phyloP scores from a whole-genome alignment of 2,888 invertebrate species.

The Zeuzera pyrina region DNA sequence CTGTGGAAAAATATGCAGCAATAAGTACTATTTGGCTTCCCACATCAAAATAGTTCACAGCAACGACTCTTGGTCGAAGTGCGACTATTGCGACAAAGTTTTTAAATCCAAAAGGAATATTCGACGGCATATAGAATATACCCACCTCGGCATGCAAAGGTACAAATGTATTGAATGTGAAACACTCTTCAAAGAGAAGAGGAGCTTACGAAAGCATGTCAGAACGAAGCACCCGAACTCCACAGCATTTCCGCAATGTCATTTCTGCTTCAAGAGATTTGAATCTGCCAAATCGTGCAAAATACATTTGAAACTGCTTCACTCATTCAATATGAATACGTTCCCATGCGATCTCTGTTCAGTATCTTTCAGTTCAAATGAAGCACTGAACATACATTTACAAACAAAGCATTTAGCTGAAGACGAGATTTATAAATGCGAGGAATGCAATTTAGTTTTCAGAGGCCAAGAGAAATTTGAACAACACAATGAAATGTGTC shows the following conservation, averaged over 20 bases:
- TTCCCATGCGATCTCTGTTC: constrained; percentile 50
- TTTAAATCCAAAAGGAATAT: constrained; percentile 56
- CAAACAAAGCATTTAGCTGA: constrained; percentile 44
- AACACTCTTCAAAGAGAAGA: constrained; percentile 52
- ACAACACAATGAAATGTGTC: constrained; percentile 32
- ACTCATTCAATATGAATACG: constrained; percentile 52
- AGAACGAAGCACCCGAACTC: constrained; percentile 50
- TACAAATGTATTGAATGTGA: constrained; percentile 56
- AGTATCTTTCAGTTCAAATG: constrained; percentile 40
- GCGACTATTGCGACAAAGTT: constrained; percentile 52
- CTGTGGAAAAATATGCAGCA: constrained; percentile 47
- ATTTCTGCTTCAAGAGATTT: constrained; percentile 49
- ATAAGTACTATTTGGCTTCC: constrained; percentile 50
- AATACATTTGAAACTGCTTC: constrained; percentile 47
- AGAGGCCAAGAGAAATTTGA: constrained; percentile 48
- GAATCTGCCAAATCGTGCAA: constrained; percentile 60
- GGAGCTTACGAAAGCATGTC: constrained; percentile 51
- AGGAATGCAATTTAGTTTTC: constrained; percentile 47
- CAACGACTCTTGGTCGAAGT: constrained; percentile 37
- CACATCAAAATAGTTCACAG: constrained; percentile 52
- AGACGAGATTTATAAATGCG: constrained; percentile 52
- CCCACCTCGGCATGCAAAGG: constrained; percentile 49
- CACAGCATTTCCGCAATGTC: constrained; percentile 44
- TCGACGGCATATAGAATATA: constrained; percentile 48
- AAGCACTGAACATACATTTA: constrained; percentile 39